Evolutionary conservation across 2,888 invertebrate species (phyloP).

Genomic region (Rhingia campestris): DNA sequence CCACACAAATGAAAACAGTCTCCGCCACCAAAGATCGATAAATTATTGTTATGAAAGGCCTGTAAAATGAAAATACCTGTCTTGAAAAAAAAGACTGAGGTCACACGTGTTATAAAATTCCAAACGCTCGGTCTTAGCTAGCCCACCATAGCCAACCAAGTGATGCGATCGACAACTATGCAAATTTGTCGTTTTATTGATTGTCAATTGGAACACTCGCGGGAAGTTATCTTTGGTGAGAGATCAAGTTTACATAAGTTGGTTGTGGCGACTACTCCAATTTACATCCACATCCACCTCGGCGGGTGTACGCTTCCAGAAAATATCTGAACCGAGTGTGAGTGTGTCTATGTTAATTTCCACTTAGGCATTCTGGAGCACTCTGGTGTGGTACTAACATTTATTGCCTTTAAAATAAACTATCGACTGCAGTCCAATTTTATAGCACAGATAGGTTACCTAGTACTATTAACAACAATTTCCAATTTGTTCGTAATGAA

Average conservation of each 20-base stretch:
- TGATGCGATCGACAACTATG: conserved; percentile 40
- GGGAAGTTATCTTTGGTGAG: conserved; percentile 22
- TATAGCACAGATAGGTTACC: background rate
- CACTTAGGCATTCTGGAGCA: conserved; percentile 1
- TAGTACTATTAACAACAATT: no score
- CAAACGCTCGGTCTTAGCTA: background rate
- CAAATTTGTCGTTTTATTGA: conserved; percentile 40
- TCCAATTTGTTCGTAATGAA: no score
- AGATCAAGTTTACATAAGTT: conserved; percentile 41
- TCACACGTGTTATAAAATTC: conserved; percentile 48
- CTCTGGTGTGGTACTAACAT: conserved; percentile 1
- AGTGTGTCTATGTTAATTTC: background rate
- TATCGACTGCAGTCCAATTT: background rate
- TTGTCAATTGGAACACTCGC: conserved; percentile 18
- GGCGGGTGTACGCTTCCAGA: conserved; percentile 11
- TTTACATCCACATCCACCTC: conserved; percentile 9
- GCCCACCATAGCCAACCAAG: background rate
- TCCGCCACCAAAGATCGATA: conserved; percentile 26
- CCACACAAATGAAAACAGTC: conserved; percentile 6
- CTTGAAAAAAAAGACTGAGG: conserved; percentile 33
- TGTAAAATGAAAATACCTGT: conserved; percentile 25
- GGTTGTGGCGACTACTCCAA: background rate
- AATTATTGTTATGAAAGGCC: conserved; percentile 43
- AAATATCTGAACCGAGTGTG: no score
- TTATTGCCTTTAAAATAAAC: background rate